Percentiles rank a stretch among this genome's conserved stretches.
phyloP scores from a whole-genome alignment of 2,113 vertebrate genomes.

The Penelope pileata region DNA sequence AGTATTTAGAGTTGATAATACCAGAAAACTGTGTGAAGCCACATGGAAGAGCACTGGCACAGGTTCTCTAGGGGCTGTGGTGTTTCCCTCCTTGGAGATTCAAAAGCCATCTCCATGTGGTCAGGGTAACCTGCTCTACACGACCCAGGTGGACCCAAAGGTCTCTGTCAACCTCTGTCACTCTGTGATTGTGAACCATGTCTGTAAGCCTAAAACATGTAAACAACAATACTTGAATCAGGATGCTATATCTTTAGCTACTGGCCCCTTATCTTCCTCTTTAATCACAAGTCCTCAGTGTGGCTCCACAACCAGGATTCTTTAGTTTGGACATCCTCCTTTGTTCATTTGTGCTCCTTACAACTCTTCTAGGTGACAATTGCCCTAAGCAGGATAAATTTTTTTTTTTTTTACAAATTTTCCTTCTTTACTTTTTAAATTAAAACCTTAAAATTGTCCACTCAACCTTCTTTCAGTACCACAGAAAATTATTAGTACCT shows the following conservation, averaged over 20 bases:
- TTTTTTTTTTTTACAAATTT: not conserved
- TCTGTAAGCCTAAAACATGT: not conserved
- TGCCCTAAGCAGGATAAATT: not conserved
- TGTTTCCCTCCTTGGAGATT: not conserved
- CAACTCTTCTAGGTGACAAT: not conserved
- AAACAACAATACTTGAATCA: not conserved
- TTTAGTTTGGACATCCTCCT: not conserved
- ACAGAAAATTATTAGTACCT: not conserved
- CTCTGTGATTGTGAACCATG: not conserved
- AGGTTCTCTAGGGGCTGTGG: not conserved
- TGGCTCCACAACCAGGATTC: not conserved
- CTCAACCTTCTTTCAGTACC: not conserved
- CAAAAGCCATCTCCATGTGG: not conserved
- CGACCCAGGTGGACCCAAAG: not conserved
- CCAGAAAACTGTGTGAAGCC: not conserved
- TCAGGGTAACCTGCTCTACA: not conserved
- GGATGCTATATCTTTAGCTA: not conserved
- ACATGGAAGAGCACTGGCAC: not conserved
- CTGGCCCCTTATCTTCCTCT: not conserved
- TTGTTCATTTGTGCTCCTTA: not conserved
- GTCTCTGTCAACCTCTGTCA: not conserved
- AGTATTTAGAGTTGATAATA: not conserved
- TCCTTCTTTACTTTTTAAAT: not conserved
- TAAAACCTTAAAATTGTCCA: not conserved
- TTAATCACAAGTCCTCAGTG: fast-evolving